Evolutionary conservation across 2,113 vertebrate species (phyloP), one percentile per base, ranked within the genome.

Genomic region (Ovibos moschatus): DNA sequence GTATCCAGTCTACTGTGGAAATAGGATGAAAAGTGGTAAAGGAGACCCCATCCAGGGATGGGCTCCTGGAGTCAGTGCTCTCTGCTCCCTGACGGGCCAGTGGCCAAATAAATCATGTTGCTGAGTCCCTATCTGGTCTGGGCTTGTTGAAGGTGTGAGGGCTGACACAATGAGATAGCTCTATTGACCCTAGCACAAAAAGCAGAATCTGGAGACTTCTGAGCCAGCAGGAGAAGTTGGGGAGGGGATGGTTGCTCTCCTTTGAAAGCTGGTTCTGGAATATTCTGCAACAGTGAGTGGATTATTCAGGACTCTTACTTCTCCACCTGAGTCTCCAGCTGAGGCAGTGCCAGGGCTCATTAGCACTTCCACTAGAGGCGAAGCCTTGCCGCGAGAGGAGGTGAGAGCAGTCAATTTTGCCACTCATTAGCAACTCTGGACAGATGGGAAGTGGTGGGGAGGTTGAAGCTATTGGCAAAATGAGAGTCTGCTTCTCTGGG

Each of bases 341-440:
- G 96, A 76, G 97, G 67, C 67, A 87, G 93, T 83, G 62, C 92
- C 95, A 94, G 97, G 87, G 47, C 95, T 98, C 96, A 98, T 98
- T 98, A 98, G 97, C 98, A 98, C 98, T 90, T 97, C 67, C 83
- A 36, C 90, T 12, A 91, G 97, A 96, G 93, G 91, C 30, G 2
- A 97, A 91, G 67, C 71, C 97, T 96, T 90, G 95, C 95, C 91
- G 91, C 4, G 79, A 95, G 78, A 84, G 92, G 97, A 98, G 94
- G 97, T 95, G 97, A 98, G 91, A 98, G 94, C 94, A 97, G 97
- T 98, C 98, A 81, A 98, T 98, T 98, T 96, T 50, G 30, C 82
- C 53, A 50, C 96, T 98, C 97, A 97, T 98, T 98, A 98, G 95
- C 98, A 67, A 89, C 94, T 97, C 86, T 28, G 78, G 90, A 55